These are phyloP conservation scores for Otus sunia DNA, from an alignment of 2,113 vertebrate genomes.

Conservation along the genomic window DNA sequence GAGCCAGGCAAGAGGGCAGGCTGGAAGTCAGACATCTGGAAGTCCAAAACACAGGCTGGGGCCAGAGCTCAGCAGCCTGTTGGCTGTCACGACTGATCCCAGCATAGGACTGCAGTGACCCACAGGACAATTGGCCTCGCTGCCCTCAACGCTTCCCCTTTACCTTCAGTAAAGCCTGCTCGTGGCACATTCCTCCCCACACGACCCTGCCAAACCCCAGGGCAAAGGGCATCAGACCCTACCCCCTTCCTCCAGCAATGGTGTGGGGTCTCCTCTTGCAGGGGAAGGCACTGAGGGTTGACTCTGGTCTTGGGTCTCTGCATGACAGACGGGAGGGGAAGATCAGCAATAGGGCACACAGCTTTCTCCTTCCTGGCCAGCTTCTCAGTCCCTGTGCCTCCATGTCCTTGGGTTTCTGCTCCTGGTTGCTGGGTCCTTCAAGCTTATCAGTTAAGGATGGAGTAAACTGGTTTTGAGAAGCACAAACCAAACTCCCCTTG, in stretches of 20 bases:
- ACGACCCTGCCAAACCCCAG: not conserved
- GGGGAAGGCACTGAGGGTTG: not conserved
- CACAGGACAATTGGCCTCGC: not conserved
- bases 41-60: not conserved
- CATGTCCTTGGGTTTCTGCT: not conserved
- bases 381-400: not conserved
- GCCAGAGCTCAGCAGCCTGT: not conserved
- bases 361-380: not conserved
- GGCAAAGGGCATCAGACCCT: not conserved
- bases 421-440: not conserved
- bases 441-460: not conserved
- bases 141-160: not conserved
- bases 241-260: not conserved
- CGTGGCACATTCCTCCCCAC: not conserved
- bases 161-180: not conserved
- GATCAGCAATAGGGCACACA: not conserved
- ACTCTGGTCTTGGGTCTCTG: not conserved
- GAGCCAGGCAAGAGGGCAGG: not conserved
- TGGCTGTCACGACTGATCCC: not conserved
- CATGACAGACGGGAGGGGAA: not conserved
- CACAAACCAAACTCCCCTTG: not conserved
- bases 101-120: not conserved
- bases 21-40: not conserved
- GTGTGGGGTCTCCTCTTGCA: fast-evolving
- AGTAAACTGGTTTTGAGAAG: not conserved